Percentiles rank a stretch among this genome's conserved stretches.
Conservation (phyloP, 2,113 vertebrate genomes). For the Prietella phreatophila region DNA sequence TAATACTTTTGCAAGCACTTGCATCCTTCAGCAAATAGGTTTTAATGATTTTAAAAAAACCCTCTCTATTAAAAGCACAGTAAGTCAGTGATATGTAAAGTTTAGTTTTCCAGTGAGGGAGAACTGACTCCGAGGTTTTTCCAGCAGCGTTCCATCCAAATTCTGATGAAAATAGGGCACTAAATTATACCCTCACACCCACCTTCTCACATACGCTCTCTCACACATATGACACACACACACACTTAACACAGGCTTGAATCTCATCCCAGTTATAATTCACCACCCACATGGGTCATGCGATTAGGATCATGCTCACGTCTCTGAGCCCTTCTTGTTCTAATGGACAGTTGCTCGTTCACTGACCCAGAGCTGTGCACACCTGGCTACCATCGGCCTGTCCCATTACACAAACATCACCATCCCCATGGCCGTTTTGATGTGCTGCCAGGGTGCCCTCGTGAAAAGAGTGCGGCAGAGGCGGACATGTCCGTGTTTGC, state of each 20-base stretch:
- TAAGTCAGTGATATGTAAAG: conserved; percentile 33
- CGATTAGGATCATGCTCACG: conserved; percentile 19
- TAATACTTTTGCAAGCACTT: conserved; percentile 26
- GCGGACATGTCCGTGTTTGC: neutral
- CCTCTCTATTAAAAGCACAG: conserved; percentile 38
- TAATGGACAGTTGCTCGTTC: conserved; percentile 38
- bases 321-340: conserved; percentile 52
- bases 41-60: conserved; percentile 23
- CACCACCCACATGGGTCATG: neutral
- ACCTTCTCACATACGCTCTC: neutral
- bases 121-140: conserved; percentile 38
- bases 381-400: conserved; percentile 28
- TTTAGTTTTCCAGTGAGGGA: conserved; percentile 26
- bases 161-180: conserved; percentile 48
- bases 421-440: conserved; percentile 49
- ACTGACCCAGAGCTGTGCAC: conserved; percentile 35
- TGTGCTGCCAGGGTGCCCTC: conserved; percentile 50
- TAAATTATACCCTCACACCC: conserved; percentile 18
- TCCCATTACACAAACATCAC: conserved; percentile 52
- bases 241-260: neutral
- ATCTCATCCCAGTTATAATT: conserved; percentile 25
- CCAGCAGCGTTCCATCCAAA: conserved; percentile 30
- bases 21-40: conserved; percentile 12
- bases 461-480: conserved; percentile 44
- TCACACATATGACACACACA: neutral